These are phyloP conservation scores for Orgyia antiqua DNA, from an alignment of 2,888 invertebrate genomes.

Conservation along the genomic window DNA sequence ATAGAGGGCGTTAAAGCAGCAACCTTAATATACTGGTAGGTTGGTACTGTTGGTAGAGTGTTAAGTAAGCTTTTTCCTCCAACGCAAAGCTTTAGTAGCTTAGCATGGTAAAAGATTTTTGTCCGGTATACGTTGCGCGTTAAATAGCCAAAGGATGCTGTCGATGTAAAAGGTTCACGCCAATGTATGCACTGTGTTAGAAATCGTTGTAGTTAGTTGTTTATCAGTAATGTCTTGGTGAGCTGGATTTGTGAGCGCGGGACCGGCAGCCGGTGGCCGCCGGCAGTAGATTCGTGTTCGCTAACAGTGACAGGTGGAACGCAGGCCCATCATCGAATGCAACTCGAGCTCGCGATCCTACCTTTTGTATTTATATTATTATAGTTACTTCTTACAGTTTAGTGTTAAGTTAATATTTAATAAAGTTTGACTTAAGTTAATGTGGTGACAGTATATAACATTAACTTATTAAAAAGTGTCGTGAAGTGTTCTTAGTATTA, in stretches of 20 bases:
- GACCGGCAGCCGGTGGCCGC: conserved; percentile 45
- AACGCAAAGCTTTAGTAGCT: conserved; percentile 20
- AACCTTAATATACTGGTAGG: neutral
- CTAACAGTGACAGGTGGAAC: conserved; percentile 64
- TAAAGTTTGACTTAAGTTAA: conserved; percentile 29
- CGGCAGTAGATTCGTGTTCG: conserved; percentile 69
- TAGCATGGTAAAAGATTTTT: neutral
- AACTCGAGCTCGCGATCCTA: conserved; percentile 61
- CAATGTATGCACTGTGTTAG: conserved; percentile 18
- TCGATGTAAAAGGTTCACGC: conserved; percentile 1
- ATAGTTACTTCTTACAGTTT: conserved; percentile 46
- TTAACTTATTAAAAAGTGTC: conserved; percentile 55
- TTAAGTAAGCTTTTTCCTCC: conserved; percentile 35
- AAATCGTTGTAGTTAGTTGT: conserved; percentile 4
- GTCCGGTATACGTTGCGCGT: conserved; percentile 32
- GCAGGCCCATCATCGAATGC: conserved; percentile 37
- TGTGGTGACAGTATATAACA: conserved; percentile 38
- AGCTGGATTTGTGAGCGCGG: conserved; percentile 51
- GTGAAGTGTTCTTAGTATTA: conserved; percentile 65
- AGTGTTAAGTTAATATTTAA: conserved; percentile 29
- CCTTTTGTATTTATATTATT: conserved; percentile 67
- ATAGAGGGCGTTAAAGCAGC: conserved; percentile 29
- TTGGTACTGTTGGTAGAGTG: conserved; percentile 9
- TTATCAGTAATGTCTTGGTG: conserved; percentile 28
- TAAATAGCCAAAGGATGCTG: neutral